Percentiles rank a stretch among this genome's conserved stretches.
Evolutionary conservation across 2,888 invertebrate species (phyloP).

Genomic region (Dromius quadrimaculatus): DNA sequence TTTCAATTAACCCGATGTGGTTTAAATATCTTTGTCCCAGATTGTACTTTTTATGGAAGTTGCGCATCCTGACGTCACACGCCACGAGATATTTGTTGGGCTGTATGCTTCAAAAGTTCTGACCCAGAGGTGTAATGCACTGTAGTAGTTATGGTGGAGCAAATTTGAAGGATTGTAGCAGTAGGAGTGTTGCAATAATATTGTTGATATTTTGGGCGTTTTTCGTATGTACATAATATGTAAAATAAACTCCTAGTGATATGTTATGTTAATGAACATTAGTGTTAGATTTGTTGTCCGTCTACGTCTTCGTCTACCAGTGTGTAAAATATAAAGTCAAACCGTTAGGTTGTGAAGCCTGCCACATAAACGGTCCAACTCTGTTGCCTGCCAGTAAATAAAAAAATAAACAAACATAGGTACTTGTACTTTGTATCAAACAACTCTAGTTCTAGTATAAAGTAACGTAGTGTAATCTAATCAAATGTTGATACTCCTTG

Average conservation of each 20-base stretch:
- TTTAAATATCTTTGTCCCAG: too few species aligned
- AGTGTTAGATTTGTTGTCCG: slow-evolving; percentile 47
- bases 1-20: too few species aligned
- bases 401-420: slow-evolving; percentile 33
- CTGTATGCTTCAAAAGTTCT: too few species aligned
- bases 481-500: slow-evolving; percentile 5
- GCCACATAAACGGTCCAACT: slow-evolving; percentile 50
- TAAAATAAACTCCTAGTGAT: slow-evolving; percentile 49
- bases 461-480: slow-evolving; percentile 8
- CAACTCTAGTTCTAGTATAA: slow-evolving; percentile 10
- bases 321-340: slow-evolving; percentile 27
- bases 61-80: too few species aligned
- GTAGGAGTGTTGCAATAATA: too few species aligned
- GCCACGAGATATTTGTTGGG: too few species aligned
- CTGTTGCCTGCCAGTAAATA: slow-evolving; percentile 50
- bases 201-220: too few species aligned
- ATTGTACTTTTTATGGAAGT: too few species aligned
- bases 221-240: slow-evolving; percentile 44
- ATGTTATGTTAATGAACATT: slow-evolving; percentile 44
- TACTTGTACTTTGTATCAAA: background rate
- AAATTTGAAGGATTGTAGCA: too few species aligned
- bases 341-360: slow-evolving; percentile 44
- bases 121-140: too few species aligned
- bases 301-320: slow-evolving; percentile 37
- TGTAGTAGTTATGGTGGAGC: too few species aligned